Evolutionary conservation across 2,888 invertebrate genomes (phyloP).

Genomic region (Brenthis ino): DNA sequence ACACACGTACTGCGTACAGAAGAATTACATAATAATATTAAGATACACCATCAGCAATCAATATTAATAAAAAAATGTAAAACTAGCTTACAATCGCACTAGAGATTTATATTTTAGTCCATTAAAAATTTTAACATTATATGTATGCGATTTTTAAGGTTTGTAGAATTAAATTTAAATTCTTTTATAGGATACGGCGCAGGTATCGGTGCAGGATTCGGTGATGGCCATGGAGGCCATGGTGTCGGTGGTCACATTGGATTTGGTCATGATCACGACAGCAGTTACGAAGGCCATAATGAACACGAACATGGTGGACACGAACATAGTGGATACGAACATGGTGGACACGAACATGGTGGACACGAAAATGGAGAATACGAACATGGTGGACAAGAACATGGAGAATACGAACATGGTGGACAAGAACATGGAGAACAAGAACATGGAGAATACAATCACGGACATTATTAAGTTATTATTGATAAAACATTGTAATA

Average conservation of each 20-base stretch:
- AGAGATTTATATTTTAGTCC: no score
- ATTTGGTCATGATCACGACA: no score
- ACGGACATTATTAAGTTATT: conserved; percentile 21
- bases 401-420: not conserved
- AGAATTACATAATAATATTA: no score
- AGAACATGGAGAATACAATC: conserved; percentile 20
- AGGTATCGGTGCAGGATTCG: not conserved
- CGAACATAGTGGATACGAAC: conserved; percentile 11
- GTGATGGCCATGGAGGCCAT: no score
- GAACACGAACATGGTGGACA: conserved; percentile 14
- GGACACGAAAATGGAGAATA: not conserved
- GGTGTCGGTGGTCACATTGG: no score
- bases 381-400: not conserved
- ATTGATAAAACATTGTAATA: conserved; percentile 1
- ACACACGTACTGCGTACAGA: no score
- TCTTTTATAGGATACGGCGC: conserved; percentile 17
- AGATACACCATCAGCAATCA: no score
- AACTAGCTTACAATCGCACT: no score
- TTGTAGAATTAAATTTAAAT: not conserved
- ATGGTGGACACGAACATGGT: conserved; percentile 13
- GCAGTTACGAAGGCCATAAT: not conserved
- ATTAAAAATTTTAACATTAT: no score
- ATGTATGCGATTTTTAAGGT: no score
- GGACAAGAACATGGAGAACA: not conserved
- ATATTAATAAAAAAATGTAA: no score